Evolutionary conservation across 1,140 invertebrate genomes (phyloP).

Genomic region (Aphelenchoides avenae): DNA sequence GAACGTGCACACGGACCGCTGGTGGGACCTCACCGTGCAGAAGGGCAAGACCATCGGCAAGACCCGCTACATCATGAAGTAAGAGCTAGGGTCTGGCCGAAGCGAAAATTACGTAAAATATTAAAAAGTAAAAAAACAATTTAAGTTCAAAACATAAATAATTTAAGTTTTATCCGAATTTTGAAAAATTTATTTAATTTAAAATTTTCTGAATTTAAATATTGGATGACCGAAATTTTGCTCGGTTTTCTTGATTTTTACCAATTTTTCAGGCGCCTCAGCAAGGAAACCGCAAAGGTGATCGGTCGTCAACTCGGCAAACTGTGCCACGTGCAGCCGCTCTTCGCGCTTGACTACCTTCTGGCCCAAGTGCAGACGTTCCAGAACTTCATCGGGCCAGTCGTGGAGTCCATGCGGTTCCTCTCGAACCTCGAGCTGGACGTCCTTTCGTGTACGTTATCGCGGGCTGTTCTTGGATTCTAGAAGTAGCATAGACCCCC

Average conservation of each 20-base stretch:
- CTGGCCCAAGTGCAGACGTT: conserved; percentile 89
- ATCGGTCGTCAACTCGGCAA: conserved; percentile 91
- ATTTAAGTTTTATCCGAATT: no score
- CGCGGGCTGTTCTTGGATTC: no score
- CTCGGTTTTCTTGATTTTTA: no score
- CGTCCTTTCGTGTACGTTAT: conserved; percentile 74
- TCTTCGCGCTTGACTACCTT: conserved; percentile 89
- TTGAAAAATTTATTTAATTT: no score
- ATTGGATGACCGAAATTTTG: no score
- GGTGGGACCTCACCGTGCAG: conserved; percentile 72
- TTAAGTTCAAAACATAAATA: no score
- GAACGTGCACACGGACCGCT: conserved; percentile 78
- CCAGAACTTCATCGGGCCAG: conserved; percentile 89
- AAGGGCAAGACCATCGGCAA: conserved; percentile 80
- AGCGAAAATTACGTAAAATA: no score
- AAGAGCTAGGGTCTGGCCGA: conserved; percentile 46
- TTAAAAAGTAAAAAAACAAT: no score
- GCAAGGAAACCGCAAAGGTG: conserved; percentile 96
- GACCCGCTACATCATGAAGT: conserved; percentile 92
- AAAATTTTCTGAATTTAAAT: no score
- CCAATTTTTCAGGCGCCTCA: conserved; percentile 73
- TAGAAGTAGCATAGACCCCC: no score
- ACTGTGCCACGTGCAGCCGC: conserved; percentile 88
- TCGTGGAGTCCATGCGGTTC: conserved; percentile 96
- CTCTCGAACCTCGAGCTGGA: conserved; percentile 91